Percentiles rank a stretch among this genome's conserved stretches.
Conservation (phyloP, 1,140 invertebrate species). For the Archivesica marissinica region DNA sequence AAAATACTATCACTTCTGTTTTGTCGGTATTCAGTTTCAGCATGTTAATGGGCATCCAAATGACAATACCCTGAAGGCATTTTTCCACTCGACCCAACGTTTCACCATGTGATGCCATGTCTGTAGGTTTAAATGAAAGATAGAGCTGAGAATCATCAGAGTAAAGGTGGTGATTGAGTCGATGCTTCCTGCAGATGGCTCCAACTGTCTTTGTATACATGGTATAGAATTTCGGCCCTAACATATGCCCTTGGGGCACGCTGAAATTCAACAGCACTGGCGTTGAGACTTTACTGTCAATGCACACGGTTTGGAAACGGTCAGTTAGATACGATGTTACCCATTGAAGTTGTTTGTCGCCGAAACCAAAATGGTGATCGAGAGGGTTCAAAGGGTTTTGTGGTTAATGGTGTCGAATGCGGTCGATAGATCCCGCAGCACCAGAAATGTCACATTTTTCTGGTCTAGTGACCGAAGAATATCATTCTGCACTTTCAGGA, state of each 20-base stretch:
- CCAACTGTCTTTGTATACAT: conserved; percentile 47
- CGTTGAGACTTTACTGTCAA: conserved; percentile 12
- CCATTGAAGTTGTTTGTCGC: conserved; percentile 22
- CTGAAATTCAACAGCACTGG: conserved; percentile 24
- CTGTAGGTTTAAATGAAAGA: conserved; percentile 23
- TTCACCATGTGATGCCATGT: not conserved
- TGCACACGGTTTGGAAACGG: conserved; percentile 34
- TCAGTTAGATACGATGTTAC: conserved; percentile 38
- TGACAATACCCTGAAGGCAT: conserved; percentile 28
- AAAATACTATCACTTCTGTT: conserved; percentile 44
- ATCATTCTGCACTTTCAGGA: too few species aligned
- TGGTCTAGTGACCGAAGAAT: too few species aligned
- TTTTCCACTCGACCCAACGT: conserved; percentile 22
- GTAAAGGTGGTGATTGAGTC: conserved; percentile 48
- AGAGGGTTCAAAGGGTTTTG: too few species aligned
- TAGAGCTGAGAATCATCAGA: conserved; percentile 48
- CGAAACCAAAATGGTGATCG: too few species aligned
- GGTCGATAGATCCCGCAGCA: too few species aligned
- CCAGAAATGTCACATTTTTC: too few species aligned
- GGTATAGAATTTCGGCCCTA: conserved; percentile 34
- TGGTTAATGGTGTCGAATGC: too few species aligned
- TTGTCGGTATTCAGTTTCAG: conserved; percentile 47
- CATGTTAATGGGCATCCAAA: conserved; percentile 52
- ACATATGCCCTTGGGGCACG: conserved; percentile 48
- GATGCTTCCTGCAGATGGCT: conserved; percentile 12